Base-by-base conservation (phyloP, 2,113 vertebrate species). In the Nothocercus nigrocapillus region DNA sequence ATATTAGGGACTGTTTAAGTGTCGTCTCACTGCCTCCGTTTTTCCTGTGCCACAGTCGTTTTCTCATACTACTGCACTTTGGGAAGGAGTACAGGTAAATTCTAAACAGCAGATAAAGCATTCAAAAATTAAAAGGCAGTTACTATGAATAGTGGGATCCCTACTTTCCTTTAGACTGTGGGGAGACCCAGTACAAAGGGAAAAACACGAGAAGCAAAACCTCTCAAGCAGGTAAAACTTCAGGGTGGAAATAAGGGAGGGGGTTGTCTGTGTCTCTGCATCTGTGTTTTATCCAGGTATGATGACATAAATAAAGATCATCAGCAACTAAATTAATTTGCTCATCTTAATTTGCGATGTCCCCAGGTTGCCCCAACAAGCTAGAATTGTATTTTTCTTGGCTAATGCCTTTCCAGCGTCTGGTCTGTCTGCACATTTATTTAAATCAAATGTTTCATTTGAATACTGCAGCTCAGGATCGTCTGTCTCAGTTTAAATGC, bases 401-500 rank as follows among this genome's bases (percentile, higher is more conserved):
- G 58, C n/a, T 90, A 61, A 90, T 95, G 96, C 87, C 17, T 36
- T 95, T 79, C 22, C 83, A 90, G 38, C 61, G 5, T 49, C 93
- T 90, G 82, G 28, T 91, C 85, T 86, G 34, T 79, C 73, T 87
- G 63, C 62, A 12, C 49, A 7, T 88, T 95, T 91, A 22, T 94
- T 95, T 88, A 90, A 95, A 90, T 82, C 54, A 80, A 88, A 80
- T 45, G 56, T 94, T 89, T 38, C 1, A 2, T 92, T 94, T 81
- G 66, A 94, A 72, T 72, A 47, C 27, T 80, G 76, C 84, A 73
- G 69, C 32, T 88, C 78, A 54, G 47, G 73, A 56, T 90, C 66
- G 92, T 96, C 77, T 88, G 12, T 40, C 68, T 80, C 84, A 70
- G 67, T 87, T 91, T 96, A 91, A 97, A 91, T 95, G 83, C 82